Evolutionary conservation across 53 echinoderm and acorn worm species (phyloP), one percentile per base, ranked within the genome.

Genomic region (Paracentrotus lividus): DNA sequence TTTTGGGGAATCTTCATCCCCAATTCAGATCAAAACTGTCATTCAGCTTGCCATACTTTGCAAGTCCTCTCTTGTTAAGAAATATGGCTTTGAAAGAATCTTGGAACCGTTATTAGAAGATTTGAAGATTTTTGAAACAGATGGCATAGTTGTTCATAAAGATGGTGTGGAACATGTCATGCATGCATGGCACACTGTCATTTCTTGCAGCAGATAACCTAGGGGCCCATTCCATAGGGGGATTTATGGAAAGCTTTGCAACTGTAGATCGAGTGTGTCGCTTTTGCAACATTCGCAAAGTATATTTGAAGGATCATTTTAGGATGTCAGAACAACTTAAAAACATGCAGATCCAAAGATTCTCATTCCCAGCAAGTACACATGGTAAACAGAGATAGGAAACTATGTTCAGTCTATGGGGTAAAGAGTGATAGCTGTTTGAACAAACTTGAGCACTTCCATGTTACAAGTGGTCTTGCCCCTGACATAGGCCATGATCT

Each of bases 171-270:
- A 95, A 21, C 64, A 96, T 55, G 55, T 55, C 55, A 55, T 85
- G 42, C 21, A 68, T 94, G 75, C 69, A 87, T 51, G 96, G 96
- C 57, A 94, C 92, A 60, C 45, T 96, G 45, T 92, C 92, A 67
- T 94, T 78, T 93, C 45, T 96, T 93, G 61, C 93, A 31, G 84
- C 90, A 89, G 96, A 94, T 57, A 96, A 96, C 90, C 72, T 94
- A 57, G 96, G 93, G 49, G 93, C 96, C 52, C 96, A 96, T 89
- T 76, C 77, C 34, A 65, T 88, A 10, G 68, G 38, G 33, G 94
- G 88, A 14, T 93, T 93, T 93, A 34, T 93, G 10, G 94, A 88
- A 72, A 93, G 88, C 55, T 93, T 93, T 86, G 93, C 90, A 90
- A 96, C 65, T 65, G 57, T 94, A 36, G 56, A 87, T 66, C 78